phyloP scores from a whole-genome alignment of 2,888 invertebrate species.

The Drepanosiphum platanoidis region DNA sequence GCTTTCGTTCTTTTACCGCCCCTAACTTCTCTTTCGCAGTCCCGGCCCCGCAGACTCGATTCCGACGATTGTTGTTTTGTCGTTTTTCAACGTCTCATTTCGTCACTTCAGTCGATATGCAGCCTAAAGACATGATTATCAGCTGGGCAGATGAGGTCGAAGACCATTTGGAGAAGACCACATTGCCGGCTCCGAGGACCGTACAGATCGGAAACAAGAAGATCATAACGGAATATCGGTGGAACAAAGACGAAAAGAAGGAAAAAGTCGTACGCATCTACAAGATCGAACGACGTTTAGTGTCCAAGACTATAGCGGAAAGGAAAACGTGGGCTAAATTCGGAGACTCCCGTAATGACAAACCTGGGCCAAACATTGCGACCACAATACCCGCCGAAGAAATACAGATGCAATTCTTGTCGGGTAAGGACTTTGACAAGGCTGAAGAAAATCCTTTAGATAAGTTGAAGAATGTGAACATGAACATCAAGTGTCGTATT shows the following conservation, averaged over 20 bases:
- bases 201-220: constrained; percentile 88
- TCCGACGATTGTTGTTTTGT: not conserved
- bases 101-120: constrained; percentile 53
- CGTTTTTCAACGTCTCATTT: too few relatives aligned
- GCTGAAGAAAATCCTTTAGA: constrained; percentile 86
- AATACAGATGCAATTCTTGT: constrained; percentile 92
- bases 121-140: constrained; percentile 70
- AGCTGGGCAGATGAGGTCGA: constrained; percentile 98
- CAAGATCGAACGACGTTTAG: constrained; percentile 89
- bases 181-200: constrained; percentile 74
- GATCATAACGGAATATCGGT: constrained; percentile 91
- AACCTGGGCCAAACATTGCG: constrained; percentile 96
- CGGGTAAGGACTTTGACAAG: constrained; percentile 86
- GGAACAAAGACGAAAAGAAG: constrained; percentile 90
- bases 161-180: constrained; percentile 73
- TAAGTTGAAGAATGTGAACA: constrained; percentile 76
- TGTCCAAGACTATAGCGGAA: constrained; percentile 90
- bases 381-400: constrained; percentile 81
- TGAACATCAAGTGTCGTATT: constrained; percentile 84
- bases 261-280: constrained; percentile 87
- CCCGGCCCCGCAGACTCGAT: not conserved
- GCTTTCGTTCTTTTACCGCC: not conserved
- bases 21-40: not conserved
- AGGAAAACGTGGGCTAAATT: constrained; percentile 97
- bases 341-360: constrained; percentile 89